Evolutionary conservation across 2,888 invertebrate genomes (phyloP), one percentile per base, ranked within the genome.

Genomic region (Tryphoninae sp.): DNA sequence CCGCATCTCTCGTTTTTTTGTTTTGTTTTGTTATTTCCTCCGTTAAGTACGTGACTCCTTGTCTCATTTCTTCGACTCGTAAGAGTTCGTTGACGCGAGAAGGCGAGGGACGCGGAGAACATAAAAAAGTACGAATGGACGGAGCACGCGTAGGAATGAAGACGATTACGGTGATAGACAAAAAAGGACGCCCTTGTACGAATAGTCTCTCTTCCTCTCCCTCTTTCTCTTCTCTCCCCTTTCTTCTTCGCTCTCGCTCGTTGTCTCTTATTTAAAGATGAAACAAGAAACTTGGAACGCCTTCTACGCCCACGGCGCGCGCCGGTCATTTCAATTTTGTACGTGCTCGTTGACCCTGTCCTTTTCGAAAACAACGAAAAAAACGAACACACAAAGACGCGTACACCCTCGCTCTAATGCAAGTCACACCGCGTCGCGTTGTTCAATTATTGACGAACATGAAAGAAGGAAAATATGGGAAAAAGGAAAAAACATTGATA

Each of bases 1-100:
- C 33, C 33, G 4, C 7, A 6, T 33, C 33, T 45, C 45, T 6
- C 13, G 0, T 11, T 13, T 13, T 45, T 45, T 45, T n/a, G n/a
- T 45, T 45, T 6, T 3, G 4, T 33, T 4, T 33, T 33, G 33
- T 33, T 33, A 33, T 33, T 33, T 6, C 33, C 4, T 33, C 45
- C 11, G 22, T n/a, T 8, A 45, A 71, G 71, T 62, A 64, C 64
- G 73, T 73, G 73, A 73, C n/a, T 73, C 62, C 64, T 64, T 73
- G 62, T 73, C 53, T 73, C 64, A 42, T 23, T 45, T 13, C 45
- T 45, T 45, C 11, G 9, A 45, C 45, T 45, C 13, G 9, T 45
- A 73, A 51, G 73, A 42, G 73, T 73, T 73, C 33, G 22, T 13
- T 73, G 49, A 19, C 51, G 9, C 53, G 45, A 19, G 19, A 19